Conservation (phyloP, 1,140 invertebrate species). For the Lineus longissimus region DNA sequence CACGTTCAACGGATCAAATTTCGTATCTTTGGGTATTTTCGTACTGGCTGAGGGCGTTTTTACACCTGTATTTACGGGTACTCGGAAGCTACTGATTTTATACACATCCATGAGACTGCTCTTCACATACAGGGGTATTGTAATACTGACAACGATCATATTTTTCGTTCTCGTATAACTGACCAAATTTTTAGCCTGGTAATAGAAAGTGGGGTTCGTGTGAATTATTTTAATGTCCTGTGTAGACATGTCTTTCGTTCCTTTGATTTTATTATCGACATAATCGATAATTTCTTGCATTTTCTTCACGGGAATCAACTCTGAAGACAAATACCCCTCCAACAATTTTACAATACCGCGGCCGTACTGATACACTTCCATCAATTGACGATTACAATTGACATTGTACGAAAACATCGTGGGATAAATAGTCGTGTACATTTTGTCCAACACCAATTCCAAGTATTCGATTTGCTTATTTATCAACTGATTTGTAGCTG, state of each 20-base stretch:
- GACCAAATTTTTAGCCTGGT: slow-evolving; percentile 5
- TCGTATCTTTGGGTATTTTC: background rate
- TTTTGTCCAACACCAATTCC: slow-evolving; percentile 1
- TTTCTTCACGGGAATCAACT: slow-evolving; percentile 3
- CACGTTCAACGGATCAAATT: slow-evolving; percentile 7
- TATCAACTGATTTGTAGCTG: background rate
- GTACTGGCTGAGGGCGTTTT: background rate
- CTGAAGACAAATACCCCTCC: background rate
- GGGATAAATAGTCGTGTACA: background rate
- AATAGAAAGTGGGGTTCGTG: slow-evolving; percentile 5
- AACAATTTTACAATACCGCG: slow-evolving; percentile 1
- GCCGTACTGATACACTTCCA: slow-evolving; percentile 1
- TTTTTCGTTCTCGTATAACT: background rate
- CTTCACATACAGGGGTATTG: slow-evolving; percentile 1
- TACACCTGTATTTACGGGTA: slow-evolving; percentile 1
- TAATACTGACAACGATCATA: slow-evolving; percentile 2
- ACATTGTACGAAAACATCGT: background rate
- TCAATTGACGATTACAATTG: slow-evolving; percentile 1
- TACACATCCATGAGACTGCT: slow-evolving; percentile 3
- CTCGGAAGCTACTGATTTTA: slow-evolving; percentile 4
- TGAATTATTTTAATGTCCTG: background rate
- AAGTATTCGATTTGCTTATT: slow-evolving; percentile 5
- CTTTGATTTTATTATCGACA: background rate
- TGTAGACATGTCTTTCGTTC: background rate
- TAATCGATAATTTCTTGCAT: slow-evolving; percentile 4